phyloP scores from a whole-genome alignment of 2,113 vertebrate species.

The Proterorhinus semilunaris region DNA sequence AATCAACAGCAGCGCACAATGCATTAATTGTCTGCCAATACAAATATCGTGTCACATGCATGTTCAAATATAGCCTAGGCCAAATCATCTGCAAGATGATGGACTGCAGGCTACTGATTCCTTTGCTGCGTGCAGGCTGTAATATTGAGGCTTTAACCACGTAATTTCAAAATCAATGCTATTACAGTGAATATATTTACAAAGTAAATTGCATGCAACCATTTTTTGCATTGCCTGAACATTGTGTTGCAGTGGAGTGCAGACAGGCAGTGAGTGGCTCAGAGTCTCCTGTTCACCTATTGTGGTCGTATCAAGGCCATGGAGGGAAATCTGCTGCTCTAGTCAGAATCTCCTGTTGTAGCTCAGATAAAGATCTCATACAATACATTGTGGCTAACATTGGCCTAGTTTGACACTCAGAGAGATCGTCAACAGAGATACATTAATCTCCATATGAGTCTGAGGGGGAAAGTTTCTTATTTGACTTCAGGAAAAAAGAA shows the following conservation, averaged over 20 bases:
- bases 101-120: too few relatives aligned
- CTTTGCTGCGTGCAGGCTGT: too few relatives aligned
- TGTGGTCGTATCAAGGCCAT: slow-evolving; percentile 38
- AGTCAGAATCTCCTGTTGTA: slow-evolving; percentile 3
- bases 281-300: neutral
- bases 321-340: slow-evolving; percentile 36
- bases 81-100: too few relatives aligned
- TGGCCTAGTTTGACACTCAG: slow-evolving; percentile 39
- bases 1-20: neutral
- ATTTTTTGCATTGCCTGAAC: too few relatives aligned
- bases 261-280: neutral
- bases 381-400: slow-evolving; percentile 18
- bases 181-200: too few relatives aligned
- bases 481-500: slow-evolving; percentile 38
- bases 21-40: slow-evolving; percentile 1
- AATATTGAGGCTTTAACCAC: too few relatives aligned
- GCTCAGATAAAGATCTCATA: slow-evolving; percentile 40
- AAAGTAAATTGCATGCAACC: neutral
- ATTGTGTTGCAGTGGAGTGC: neutral
- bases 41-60: neutral
- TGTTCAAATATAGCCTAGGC: too few relatives aligned
- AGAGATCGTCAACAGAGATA: slow-evolving; percentile 43
- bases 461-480: slow-evolving; percentile 36
- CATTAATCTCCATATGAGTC: slow-evolving; percentile 39
- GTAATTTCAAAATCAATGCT: too few relatives aligned